Conservation (phyloP, 2,797 vertebrate species). For the Mionectes olivaceus region DNA sequence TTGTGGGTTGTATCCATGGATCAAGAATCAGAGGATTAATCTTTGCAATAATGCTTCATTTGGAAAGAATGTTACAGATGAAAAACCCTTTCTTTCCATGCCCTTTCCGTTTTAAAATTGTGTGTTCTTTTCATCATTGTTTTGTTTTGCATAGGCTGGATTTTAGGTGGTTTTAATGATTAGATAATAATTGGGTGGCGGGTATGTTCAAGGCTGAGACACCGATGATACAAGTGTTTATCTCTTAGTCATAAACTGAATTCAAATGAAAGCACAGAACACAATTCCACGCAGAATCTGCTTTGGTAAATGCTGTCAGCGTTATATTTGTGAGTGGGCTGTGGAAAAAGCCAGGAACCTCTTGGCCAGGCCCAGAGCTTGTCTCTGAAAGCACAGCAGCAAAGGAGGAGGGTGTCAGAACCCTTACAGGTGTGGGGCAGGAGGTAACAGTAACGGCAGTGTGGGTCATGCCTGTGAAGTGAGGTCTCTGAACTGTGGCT, state of each 20-base stretch:
- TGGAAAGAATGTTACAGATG: neutral
- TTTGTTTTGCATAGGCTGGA: constrained; percentile 29
- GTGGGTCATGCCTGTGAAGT: neutral
- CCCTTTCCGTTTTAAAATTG: neutral
- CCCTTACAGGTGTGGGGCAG: neutral
- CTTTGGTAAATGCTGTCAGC: neutral
- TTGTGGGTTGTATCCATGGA: constrained; percentile 13
- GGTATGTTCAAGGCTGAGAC: neutral
- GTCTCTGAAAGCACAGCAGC: neutral
- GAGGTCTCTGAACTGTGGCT: neutral
- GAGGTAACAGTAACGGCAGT: neutral
- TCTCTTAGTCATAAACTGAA: constrained; percentile 31
- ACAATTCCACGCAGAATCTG: neutral
- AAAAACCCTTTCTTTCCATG: neutral
- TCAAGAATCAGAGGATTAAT: neutral
- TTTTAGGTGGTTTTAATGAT: constrained; percentile 44
- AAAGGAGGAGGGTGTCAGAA: neutral
- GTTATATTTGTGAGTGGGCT: neutral
- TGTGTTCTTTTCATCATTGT: neutral
- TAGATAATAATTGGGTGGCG: constrained; percentile 29
- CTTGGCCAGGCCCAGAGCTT: neutral
- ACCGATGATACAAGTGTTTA: neutral
- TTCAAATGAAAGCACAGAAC: neutral
- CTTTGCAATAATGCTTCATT: neutral
- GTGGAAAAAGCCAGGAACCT: neutral